phyloP scores from a whole-genome alignment of 2,888 invertebrate genomes.

The Hypercompe scribonia region DNA sequence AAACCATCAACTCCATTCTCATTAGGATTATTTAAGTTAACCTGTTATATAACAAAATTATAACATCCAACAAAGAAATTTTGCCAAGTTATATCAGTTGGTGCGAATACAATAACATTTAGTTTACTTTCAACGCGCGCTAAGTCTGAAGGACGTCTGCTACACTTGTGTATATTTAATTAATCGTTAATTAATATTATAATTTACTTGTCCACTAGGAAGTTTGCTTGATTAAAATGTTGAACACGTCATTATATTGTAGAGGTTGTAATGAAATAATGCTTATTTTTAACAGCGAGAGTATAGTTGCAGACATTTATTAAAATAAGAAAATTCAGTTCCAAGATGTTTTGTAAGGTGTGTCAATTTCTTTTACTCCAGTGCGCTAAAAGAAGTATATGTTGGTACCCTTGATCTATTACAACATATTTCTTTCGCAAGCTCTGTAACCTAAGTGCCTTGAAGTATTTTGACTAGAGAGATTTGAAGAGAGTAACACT shows the following conservation, averaged over 20 bases:
- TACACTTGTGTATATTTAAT: slow-evolving; percentile 31
- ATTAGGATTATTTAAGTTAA: not conserved
- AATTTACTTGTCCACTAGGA: slow-evolving; percentile 32
- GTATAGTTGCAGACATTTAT: too few relatives aligned
- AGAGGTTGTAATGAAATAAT: slow-evolving; percentile 3
- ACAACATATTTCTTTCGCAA: too few relatives aligned
- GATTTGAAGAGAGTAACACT: not conserved
- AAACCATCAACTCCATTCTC: not conserved
- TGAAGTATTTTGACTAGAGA: not conserved
- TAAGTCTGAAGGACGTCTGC: slow-evolving; percentile 26
- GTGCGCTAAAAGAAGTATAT: too few relatives aligned
- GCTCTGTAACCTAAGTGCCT: too few relatives aligned
- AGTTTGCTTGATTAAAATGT: slow-evolving; percentile 20
- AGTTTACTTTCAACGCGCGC: slow-evolving; percentile 1
- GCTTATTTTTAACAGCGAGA: slow-evolving; percentile 8
- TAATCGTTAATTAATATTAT: slow-evolving; percentile 33
- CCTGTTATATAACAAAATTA: not conserved
- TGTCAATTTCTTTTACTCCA: too few relatives aligned
- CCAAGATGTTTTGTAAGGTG: too few relatives aligned
- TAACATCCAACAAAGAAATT: not conserved
- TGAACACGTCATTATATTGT: not conserved
- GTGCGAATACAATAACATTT: not conserved
- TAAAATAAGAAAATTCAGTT: too few relatives aligned
- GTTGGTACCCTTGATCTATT: too few relatives aligned
- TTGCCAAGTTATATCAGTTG: not conserved